phyloP scores from a whole-genome alignment of 2,888 invertebrate genomes.

The Heliconius hortense region DNA sequence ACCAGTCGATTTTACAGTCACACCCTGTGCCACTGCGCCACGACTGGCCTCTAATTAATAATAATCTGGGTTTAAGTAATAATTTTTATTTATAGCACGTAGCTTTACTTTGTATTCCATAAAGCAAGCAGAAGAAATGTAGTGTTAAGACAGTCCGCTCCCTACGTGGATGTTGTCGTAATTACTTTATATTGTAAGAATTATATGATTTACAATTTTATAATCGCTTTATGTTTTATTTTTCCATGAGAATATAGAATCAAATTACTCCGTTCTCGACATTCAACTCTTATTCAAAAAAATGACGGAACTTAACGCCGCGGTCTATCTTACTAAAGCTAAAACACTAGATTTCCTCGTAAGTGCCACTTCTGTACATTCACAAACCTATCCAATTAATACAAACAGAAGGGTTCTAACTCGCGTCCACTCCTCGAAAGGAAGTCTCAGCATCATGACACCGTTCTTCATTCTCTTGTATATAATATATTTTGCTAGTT shows the following conservation, averaged over 20 bases:
- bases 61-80: too few species aligned
- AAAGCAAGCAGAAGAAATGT: background rate
- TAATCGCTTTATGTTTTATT: too few species aligned
- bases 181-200: too few species aligned
- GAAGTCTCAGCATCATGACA: slow-evolving; percentile 47
- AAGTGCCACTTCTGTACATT: background rate
- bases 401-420: slow-evolving; percentile 22
- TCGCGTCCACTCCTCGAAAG: slow-evolving; percentile 26
- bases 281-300: background rate
- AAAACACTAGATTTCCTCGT: background rate
- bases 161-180: too few species aligned
- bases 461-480: slow-evolving; percentile 44
- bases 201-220: too few species aligned
- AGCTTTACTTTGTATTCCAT: too few species aligned
- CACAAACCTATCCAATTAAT: slow-evolving; percentile 12
- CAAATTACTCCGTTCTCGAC: background rate
- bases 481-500: slow-evolving; percentile 39
- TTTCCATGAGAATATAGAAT: too few species aligned
- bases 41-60: too few species aligned
- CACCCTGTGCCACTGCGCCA: too few species aligned
- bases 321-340: background rate
- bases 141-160: background rate
- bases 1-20: too few species aligned
- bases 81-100: too few species aligned
- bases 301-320: background rate